Conservation (phyloP, 2,797 vertebrate genomes). For the Lagocephalus sceleratus region DNA sequence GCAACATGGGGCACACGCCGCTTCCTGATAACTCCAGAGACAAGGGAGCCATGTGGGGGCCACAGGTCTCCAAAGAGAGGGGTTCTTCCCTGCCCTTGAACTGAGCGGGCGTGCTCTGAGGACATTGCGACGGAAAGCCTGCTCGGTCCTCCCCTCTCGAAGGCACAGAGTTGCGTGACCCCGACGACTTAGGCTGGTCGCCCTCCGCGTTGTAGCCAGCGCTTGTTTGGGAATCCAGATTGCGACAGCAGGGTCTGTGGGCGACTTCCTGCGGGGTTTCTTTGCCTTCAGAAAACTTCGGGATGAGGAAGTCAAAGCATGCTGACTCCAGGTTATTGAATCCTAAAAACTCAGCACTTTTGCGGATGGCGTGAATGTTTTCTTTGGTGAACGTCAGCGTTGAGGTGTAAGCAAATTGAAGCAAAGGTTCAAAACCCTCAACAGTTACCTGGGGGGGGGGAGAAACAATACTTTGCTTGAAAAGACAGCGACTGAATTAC, state of each 20-base stretch:
- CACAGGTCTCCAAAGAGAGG: constrained; percentile 74
- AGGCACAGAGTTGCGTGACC: constrained; percentile 50
- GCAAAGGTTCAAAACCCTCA: constrained; percentile 91
- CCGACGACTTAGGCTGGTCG: constrained; percentile 44
- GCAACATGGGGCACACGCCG: constrained; percentile 68
- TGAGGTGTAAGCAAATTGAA: constrained; percentile 95
- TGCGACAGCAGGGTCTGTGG: constrained; percentile 72
- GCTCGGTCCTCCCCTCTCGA: constrained; percentile 62
- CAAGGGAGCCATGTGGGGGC: constrained; percentile 65
- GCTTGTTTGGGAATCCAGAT: constrained; percentile 40
- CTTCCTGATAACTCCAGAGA: constrained; percentile 50
- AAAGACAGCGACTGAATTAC: neutral
- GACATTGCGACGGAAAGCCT: constrained; percentile 73
- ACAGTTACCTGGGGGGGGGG: constrained; percentile 82
- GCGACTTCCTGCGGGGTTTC: constrained; percentile 60
- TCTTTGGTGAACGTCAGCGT: constrained; percentile 93
- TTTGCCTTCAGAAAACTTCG: constrained; percentile 82
- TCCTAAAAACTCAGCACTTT: constrained; percentile 85
- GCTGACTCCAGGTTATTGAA: constrained; percentile 89
- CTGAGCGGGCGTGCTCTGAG: constrained; percentile 75
- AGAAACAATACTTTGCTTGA: constrained; percentile 6
- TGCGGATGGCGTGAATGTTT: constrained; percentile 89
- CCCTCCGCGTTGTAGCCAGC: constrained; percentile 43
- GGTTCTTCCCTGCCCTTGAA: constrained; percentile 76
- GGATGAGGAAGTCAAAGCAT: constrained; percentile 93